Evolutionary conservation across 35 echinoderm and acorn worm species (phyloP).

Genomic region (Patiria miniata): DNA sequence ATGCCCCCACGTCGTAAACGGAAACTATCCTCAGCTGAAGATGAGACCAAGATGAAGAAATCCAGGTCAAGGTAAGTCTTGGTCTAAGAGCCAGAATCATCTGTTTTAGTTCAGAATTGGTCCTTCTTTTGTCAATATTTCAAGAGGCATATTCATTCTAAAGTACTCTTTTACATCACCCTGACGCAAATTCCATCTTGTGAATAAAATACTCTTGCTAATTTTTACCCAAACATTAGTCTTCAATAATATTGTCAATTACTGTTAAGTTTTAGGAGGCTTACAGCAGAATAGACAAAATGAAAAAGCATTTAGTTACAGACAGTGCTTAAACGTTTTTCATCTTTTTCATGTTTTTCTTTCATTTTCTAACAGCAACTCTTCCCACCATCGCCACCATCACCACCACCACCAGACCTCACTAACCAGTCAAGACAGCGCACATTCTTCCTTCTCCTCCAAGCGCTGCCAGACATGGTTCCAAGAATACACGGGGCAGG

Average conservation of each 20-base stretch:
- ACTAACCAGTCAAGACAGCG: slow-evolving; percentile 38
- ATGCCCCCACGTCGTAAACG: slow-evolving; percentile 83
- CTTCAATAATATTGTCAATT: too few relatives aligned
- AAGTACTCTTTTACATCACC: too few relatives aligned
- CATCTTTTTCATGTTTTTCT: too few relatives aligned
- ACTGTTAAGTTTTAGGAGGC: too few relatives aligned
- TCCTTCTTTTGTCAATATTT: background rate
- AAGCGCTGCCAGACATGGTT: slow-evolving; percentile 91
- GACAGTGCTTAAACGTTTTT: background rate
- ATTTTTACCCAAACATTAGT: too few relatives aligned
- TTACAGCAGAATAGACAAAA: too few relatives aligned
- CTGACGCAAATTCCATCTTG: too few relatives aligned
- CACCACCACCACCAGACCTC: slow-evolving; percentile 32
- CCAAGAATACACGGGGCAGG: slow-evolving; percentile 68
- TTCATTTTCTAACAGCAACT: slow-evolving; percentile 49
- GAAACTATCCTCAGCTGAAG: slow-evolving; percentile 57
- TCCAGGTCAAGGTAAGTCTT: slow-evolving; percentile 58
- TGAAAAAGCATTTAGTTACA: background rate
- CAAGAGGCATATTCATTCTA: too few relatives aligned
- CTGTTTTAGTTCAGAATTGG: background rate
- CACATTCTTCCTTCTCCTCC: slow-evolving; percentile 48
- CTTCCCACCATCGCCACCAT: slow-evolving; percentile 46
- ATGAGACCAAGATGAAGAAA: slow-evolving; percentile 62
- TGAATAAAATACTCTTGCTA: too few relatives aligned
- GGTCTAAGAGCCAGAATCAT: background rate